Evolutionary conservation across 2,113 vertebrate genomes (phyloP).

Genomic region (Silurus glanis): DNA sequence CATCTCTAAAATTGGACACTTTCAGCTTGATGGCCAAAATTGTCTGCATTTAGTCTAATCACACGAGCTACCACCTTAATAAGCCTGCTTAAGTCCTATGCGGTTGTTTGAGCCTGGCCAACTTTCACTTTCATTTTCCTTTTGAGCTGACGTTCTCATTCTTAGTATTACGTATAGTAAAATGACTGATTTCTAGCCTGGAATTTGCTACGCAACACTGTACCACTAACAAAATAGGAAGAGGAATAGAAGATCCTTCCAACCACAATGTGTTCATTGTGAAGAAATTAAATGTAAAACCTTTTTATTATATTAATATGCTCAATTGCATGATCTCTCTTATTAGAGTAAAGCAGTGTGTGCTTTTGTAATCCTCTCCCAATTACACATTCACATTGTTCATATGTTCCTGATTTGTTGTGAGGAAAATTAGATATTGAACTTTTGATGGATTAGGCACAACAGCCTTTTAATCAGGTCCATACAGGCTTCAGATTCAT

Average conservation of each 20-base stretch:
- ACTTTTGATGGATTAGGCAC: too few relatives aligned
- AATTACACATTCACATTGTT: background rate
- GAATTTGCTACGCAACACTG: background rate
- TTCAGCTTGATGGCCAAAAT: background rate
- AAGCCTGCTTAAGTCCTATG: background rate
- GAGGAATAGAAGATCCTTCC: background rate
- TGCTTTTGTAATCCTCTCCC: background rate
- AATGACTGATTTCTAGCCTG: background rate
- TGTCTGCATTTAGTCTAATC: background rate
- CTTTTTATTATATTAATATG: background rate
- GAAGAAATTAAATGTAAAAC: background rate
- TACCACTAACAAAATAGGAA: too few relatives aligned
- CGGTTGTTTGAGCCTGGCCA: background rate
- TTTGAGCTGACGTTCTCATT: background rate
- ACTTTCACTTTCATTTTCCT: conserved; percentile 24
- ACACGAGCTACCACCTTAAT: background rate
- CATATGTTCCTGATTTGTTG: background rate
- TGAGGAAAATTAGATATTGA: too few relatives aligned
- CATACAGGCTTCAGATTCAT: background rate
- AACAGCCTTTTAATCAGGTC: too few relatives aligned
- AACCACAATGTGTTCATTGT: background rate
- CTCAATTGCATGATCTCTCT: background rate
- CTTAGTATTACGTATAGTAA: background rate
- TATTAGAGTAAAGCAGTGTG: background rate
- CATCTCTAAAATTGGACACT: background rate